Conservation (phyloP, 2,888 invertebrate genomes). For the Chalcis sispes region DNA sequence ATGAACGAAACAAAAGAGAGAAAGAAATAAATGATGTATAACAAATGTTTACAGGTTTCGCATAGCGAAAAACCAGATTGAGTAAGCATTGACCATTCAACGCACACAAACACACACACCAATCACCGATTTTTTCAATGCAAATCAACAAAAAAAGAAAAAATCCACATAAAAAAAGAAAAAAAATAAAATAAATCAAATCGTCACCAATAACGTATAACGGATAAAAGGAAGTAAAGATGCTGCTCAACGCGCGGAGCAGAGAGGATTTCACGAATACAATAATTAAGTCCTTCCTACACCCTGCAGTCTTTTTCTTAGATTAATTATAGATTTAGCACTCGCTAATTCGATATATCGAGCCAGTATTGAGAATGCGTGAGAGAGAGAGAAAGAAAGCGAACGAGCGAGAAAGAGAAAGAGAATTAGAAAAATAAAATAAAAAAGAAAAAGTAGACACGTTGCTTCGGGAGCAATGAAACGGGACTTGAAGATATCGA, state of each 20-base stretch:
- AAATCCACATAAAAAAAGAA: conserved; percentile 32
- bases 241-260: conserved; percentile 34
- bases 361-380: conserved; percentile 57
- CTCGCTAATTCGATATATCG: conserved; percentile 57
- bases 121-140: conserved; percentile 1
- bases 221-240: conserved; percentile 29
- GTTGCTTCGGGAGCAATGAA: no score
- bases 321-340: conserved; percentile 55
- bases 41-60: conserved; percentile 36
- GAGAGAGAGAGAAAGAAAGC: neutral
- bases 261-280: conserved; percentile 29
- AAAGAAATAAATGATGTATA: conserved; percentile 31
- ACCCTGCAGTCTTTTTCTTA: conserved; percentile 44
- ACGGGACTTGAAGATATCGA: conserved; percentile 20
- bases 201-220: conserved; percentile 11
- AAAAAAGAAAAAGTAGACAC: neutral
- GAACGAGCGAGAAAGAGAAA: conserved; percentile 9
- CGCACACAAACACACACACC: conserved; percentile 39
- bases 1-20: conserved; percentile 20
- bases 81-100: conserved; percentile 59
- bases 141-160: no score
- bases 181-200: conserved; percentile 28
- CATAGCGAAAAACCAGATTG: conserved; percentile 42
- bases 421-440: neutral
- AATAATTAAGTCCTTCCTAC: conserved; percentile 33